A percentile compares a stretch with the other conserved stretches of the same genome.
These are phyloP conservation scores for Sebastes nivosus DNA, from an alignment of 2,797 vertebrate species.

Conservation along the genomic window DNA sequence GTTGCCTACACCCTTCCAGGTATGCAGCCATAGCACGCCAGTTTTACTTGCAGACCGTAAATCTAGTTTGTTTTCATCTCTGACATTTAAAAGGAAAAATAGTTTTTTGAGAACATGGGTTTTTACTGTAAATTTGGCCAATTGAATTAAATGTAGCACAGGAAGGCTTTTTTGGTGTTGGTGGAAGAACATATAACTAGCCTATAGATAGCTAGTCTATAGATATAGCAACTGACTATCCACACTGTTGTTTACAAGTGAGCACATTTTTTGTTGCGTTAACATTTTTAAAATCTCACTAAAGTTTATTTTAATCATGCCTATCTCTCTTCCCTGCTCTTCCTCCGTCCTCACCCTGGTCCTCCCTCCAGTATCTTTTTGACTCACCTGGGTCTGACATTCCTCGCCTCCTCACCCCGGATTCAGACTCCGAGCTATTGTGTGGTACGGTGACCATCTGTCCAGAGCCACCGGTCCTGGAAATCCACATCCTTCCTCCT, in stretches of 20 bases:
- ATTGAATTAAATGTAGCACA: not conserved
- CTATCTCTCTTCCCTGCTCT: not conserved
- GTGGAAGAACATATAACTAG: not conserved
- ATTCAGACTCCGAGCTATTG: conserved; percentile 49
- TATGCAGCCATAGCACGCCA: conserved; percentile 9
- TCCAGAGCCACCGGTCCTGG: not conserved
- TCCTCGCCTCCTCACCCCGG: conserved; percentile 60
- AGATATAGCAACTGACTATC: not conserved
- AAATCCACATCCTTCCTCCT: conserved; percentile 19
- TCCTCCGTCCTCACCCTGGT: not conserved
- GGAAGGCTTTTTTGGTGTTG: not conserved
- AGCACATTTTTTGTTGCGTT: not conserved
- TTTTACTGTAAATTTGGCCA: not conserved
- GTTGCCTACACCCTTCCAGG: conserved; percentile 68
- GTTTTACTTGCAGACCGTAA: not conserved
- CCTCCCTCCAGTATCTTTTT: conserved; percentile 47
- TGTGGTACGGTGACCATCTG: conserved; percentile 59
- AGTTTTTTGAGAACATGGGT: not conserved
- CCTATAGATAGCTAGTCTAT: not conserved
- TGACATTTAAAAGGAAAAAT: not conserved
- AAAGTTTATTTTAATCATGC: not conserved
- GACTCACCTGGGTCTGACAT: conserved; percentile 38
- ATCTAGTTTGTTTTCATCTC: not conserved
- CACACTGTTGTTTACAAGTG: not conserved
- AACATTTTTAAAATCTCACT: not conserved